Percentiles rank a stretch among this genome's conserved stretches.
Evolutionary conservation across 2,113 vertebrate genomes (phyloP).

Genomic region (Rhabdornis inornatus): DNA sequence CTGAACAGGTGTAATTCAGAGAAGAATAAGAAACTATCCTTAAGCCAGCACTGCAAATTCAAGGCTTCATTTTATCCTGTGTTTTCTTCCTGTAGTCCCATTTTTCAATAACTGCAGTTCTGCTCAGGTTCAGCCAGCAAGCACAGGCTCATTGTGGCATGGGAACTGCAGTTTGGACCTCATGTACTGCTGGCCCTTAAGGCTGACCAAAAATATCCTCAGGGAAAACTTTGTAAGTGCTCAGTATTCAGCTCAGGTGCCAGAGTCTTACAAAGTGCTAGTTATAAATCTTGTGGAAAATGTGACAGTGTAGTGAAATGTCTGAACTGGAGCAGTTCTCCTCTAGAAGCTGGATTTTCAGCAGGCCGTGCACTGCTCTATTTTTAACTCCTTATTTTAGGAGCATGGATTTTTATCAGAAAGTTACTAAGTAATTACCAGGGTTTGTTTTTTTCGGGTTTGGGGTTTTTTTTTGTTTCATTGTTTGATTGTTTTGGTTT

Average conservation of each 20-base stretch:
- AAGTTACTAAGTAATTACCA: not conserved
- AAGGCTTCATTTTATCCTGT: not conserved
- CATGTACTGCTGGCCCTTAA: not conserved
- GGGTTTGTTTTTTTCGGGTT: no score
- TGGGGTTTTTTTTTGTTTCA: no score
- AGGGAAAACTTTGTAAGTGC: not conserved
- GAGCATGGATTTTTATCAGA: not conserved
- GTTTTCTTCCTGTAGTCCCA: not conserved
- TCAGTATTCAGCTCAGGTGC: conserved; percentile 23
- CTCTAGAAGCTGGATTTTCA: not conserved
- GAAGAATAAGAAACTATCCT: not conserved
- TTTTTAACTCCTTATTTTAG: not conserved
- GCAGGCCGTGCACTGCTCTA: accelerated
- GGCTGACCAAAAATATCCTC: not conserved
- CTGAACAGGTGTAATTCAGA: conserved; percentile 2
- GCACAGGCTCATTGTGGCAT: not conserved
- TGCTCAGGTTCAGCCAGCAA: not conserved
- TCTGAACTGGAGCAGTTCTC: not conserved
- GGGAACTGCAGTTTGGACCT: not conserved
- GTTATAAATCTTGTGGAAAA: conserved; percentile 60
- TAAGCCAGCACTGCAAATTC: not conserved
- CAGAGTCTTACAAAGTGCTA: conserved; percentile 34
- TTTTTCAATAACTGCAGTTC: not conserved
- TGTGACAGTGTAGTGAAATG: not conserved
- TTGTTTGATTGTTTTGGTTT: not conserved